Evolutionary conservation across 2,888 invertebrate genomes (phyloP), one percentile per base, ranked within the genome.

Genomic region (Anarsia innoxiella): DNA sequence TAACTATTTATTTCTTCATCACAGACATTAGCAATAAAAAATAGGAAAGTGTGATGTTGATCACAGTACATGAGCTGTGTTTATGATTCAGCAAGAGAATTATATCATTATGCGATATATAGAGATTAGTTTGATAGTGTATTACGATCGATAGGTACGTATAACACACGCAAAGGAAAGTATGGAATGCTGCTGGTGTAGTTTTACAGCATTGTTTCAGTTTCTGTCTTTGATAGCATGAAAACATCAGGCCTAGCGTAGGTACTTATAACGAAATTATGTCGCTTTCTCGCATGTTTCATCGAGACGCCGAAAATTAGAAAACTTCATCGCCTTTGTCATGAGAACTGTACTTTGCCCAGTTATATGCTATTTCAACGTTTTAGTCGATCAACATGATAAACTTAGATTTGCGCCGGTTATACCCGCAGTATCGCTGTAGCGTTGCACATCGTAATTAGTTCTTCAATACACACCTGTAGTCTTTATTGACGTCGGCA

Each of bases 391-490:
- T 19, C 3, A 5, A 19, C 19, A 19, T 19, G 4, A 6, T 19
- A 6, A 19, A 19, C 19, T 31, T 23, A 11, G 14, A 4, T 14
- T 33, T 33, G 25, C 32, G 25, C 25, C 25, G 32, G 32, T 33
- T 31, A 23, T 31, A 23, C 25, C 1, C 53, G 52, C 46, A 48
- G 38, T 37, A 46, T 49, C 48, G 56, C 45, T 46, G 41, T 44
- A 5, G 9, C 2, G 16, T 48, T 43, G 48, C 48, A 46, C 37
- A 44, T 39, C 44, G 47, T 14, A 49, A 49, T 45, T 77, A 84
- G 64, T 84, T 84, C 84, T 84, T 84, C 71, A 84, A 77, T 72
- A 79, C 82, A 75, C 85, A 86, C 77, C 86, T 85, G 85, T 80
- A 86, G 75, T 86, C 86, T 79, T 85, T 86, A 82, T 63, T 83